A percentile compares a stretch with the other conserved stretches of the same genome.
Conservation (phyloP, 1,140 invertebrate genomes). For the Drosophila sproati region DNA sequence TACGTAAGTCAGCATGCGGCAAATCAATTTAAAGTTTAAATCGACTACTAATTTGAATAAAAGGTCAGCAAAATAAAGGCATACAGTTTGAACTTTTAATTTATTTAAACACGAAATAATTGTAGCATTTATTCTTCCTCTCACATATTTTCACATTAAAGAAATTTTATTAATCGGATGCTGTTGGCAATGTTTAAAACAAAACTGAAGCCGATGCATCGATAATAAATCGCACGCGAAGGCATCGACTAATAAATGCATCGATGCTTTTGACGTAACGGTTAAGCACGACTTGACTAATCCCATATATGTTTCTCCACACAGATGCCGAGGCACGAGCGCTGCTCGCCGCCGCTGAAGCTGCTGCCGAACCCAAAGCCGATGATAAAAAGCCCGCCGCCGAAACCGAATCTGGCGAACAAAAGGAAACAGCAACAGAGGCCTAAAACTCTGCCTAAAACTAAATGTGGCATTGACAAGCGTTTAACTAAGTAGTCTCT, state of each 20-base stretch:
- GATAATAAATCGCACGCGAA: background rate
- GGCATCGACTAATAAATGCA: background rate
- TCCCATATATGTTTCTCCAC: background rate
- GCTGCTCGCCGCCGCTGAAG: conserved; percentile 68
- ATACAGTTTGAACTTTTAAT: no score
- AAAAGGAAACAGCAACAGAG: conserved; percentile 35
- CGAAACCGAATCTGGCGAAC: conserved; percentile 48
- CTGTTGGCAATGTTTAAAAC: background rate
- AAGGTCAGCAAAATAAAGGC: no score
- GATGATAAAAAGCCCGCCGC: conserved; percentile 42
- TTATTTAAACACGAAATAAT: no score
- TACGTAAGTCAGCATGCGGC: background rate
- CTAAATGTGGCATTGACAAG: conserved; percentile 30
- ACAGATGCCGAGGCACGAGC: conserved; percentile 73
- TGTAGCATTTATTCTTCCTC: no score
- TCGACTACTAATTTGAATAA: no score
- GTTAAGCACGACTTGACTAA: background rate
- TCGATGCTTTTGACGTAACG: no score
- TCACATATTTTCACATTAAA: no score
- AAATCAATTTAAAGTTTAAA: background rate
- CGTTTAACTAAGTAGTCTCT: conserved; percentile 24
- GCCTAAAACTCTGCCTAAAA: conserved; percentile 33
- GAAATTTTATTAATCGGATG: no score
- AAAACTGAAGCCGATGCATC: background rate
- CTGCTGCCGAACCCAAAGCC: conserved; percentile 50